Conservation (phyloP, 2,797 vertebrate genomes). For the Basileuterus tristriatus region DNA sequence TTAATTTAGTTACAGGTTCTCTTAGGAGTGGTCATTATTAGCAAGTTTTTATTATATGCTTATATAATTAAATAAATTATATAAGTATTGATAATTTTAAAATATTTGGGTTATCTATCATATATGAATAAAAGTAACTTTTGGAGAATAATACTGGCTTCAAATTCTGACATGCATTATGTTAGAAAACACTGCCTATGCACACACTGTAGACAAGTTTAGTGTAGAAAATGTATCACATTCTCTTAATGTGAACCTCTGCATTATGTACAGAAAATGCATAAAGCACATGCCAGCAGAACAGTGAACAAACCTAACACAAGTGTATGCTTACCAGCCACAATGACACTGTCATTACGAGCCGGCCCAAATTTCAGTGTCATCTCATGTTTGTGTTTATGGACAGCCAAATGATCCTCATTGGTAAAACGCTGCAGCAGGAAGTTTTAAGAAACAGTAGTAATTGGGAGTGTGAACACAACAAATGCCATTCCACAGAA, state of each 20-base stretch:
- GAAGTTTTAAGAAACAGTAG: constrained; percentile 77
- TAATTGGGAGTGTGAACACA: constrained; percentile 65
- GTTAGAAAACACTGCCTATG: constrained; percentile 51
- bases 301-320: constrained; percentile 66
- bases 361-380: constrained; percentile 99
- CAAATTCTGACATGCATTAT: not conserved
- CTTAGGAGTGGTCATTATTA: not conserved
- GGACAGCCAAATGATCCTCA: constrained; percentile 99
- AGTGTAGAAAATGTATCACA: constrained; percentile 38
- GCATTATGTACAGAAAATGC: constrained; percentile 59
- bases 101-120: not conserved
- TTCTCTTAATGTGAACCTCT: not conserved
- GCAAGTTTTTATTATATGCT: not conserved
- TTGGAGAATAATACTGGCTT: not conserved
- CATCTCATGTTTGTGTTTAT: constrained; percentile 99
- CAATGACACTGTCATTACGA: constrained; percentile 95
- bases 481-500: constrained; percentile 62
- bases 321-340: constrained; percentile 88
- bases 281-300: constrained; percentile 65
- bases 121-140: not conserved
- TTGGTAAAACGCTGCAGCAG: constrained; percentile 96
- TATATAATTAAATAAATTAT: not conserved
- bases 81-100: not conserved
- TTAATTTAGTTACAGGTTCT: not conserved
- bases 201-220: constrained; percentile 26